Evolutionary conservation across 1,140 invertebrate species (phyloP), one percentile per base, ranked within the genome.

Genomic region (Argopecten irradians): DNA sequence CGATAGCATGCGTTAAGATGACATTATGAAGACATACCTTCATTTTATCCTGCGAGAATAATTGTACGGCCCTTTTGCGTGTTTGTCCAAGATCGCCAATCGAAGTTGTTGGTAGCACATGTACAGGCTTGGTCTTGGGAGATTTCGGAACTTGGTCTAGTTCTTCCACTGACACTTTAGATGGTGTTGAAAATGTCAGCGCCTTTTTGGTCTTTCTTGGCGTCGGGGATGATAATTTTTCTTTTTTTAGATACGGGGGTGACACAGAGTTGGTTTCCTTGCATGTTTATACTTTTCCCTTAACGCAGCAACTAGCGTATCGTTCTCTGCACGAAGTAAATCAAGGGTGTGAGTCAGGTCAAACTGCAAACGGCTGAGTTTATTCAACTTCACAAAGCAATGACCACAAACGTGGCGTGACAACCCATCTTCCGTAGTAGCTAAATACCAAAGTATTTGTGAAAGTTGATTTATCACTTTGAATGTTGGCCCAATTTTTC

Each of bases 361-460:
- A 14, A 82, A 82, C 8, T 87, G 55, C 8, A 87, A 35, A 82
- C 82, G 82, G 33, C 32, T 32, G 8, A 87, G 55, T 83, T 86
- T 87, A 39, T 87, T 87, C n/a, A 87, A 83, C 71, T 87, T 87
- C 0, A 36, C 83, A 32, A 87, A 84, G 32, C 86, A 87, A 84
- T 28, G 43, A 5, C 82, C 39, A 22, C 82, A 87, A 14, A 87
- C 82, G 32, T 83, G 43, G 3, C 32, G 39, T 19, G 86, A 87
- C 13, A 87, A 33, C 1, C 86, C 86, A 34, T 87, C 82, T 22
- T 82, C 3, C 9, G 33, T 13, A 0, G 14, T 3, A 34, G 86
- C 34, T 19, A 83, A n/a, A 39, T 87, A 87, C 1, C 46, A 36
- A 32, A 87, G 46, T n/a, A 87, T 82, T 83, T 87, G 34, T 83